Percentiles rank a stretch among this genome's conserved stretches.
Evolutionary conservation across 2,113 vertebrate genomes (phyloP).

Genomic region (Tragulus kanchil): DNA sequence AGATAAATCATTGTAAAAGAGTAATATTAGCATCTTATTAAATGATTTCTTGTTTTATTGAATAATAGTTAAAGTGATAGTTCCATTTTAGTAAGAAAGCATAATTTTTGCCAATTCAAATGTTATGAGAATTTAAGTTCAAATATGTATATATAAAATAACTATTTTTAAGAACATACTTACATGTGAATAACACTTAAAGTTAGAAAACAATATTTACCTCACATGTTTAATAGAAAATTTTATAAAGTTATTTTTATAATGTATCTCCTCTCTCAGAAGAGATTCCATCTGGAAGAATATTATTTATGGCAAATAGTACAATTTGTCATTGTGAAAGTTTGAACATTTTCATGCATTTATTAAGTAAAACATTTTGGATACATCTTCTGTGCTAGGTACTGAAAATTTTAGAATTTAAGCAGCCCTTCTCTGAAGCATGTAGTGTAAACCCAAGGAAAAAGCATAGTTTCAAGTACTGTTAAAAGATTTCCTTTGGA

Average conservation of each 20-base stretch:
- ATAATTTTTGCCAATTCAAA: neutral
- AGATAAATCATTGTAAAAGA: slow-evolving; percentile 21
- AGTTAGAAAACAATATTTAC: neutral
- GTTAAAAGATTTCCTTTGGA: neutral
- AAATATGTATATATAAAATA: neutral
- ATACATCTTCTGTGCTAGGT: neutral
- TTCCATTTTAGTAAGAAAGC: neutral
- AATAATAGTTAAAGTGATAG: slow-evolving; percentile 14
- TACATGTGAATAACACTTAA: slow-evolving; percentile 10
- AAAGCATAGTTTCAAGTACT: neutral
- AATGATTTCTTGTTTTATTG: neutral
- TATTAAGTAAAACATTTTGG: neutral
- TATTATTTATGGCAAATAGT: slow-evolving; percentile 37
- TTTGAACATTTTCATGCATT: slow-evolving; percentile 30
- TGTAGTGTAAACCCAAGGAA: neutral
- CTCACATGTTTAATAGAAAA: slow-evolving; percentile 5
- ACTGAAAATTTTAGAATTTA: neutral
- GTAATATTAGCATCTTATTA: slow-evolving; percentile 43
- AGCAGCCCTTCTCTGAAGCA: neutral
- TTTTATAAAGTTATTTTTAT: slow-evolving; percentile 45
- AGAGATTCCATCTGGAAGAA: slow-evolving; percentile 15
- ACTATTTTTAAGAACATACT: neutral
- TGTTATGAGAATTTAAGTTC: neutral
- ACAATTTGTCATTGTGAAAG: slow-evolving; percentile 27
- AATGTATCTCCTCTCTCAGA: neutral